Percentiles rank a stretch among this genome's conserved stretches.
phyloP scores from a whole-genome alignment of 2,113 vertebrate genomes.

The Rhea pennata region DNA sequence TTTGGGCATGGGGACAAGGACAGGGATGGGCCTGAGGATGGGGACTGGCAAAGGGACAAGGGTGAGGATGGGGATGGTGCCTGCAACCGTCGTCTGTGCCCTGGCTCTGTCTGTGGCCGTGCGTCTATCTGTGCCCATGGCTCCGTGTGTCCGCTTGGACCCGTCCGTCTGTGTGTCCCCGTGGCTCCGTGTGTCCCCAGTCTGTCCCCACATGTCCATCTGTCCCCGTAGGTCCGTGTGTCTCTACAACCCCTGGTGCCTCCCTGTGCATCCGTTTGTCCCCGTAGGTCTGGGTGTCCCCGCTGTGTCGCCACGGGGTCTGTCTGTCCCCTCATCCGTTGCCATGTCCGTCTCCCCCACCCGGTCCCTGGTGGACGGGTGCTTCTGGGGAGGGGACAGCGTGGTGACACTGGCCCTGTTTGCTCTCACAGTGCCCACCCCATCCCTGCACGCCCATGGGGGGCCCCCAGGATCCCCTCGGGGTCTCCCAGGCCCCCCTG shows the following conservation, averaged over 20 bases:
- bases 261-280: not conserved
- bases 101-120: not conserved
- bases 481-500: too few relatives aligned
- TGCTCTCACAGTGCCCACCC: slow-evolving; percentile 17
- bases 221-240: not conserved
- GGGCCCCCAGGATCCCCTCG: not conserved
- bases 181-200: not conserved
- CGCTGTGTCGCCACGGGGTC: not conserved
- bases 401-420: not conserved
- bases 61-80: not conserved
- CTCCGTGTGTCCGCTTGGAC: not conserved
- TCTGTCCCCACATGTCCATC: not conserved
- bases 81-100: not conserved
- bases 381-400: rapidly evolving
- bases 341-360: not conserved
- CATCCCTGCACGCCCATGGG: not conserved
- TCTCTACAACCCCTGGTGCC: not conserved
- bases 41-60: not conserved
- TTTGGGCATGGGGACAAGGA: not conserved
- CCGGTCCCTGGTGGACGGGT: rapidly evolving
- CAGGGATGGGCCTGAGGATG: not conserved
- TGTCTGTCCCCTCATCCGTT: not conserved
- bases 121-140: not conserved
- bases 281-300: not conserved
- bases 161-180: rapidly evolving